Base-by-base conservation (phyloP, 2,797 vertebrate genomes). In the Hypotaenidia okinawae region DNA sequence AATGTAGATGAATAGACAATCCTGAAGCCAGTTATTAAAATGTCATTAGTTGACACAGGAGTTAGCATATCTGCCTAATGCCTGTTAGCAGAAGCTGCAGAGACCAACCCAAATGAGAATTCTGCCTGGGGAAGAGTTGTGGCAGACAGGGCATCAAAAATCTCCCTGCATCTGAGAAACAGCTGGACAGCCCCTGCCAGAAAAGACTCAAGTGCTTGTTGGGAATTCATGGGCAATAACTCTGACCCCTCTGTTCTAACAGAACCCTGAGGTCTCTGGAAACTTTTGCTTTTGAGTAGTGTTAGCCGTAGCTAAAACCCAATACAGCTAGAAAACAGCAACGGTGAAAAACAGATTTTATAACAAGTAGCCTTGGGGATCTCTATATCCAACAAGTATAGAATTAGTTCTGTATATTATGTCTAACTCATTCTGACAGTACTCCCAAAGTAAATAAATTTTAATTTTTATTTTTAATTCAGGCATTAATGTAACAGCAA, bases 21-120 rank as follows among this genome's bases (percentile, higher is more conserved):
- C 83, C 88, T 77, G 94, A 93, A 96, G 83, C 95, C 88, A 90
- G 92, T 92, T 96, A 96, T 96, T 96, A 96, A 94, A 93, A 95
- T 94, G 91, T 92, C 93, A 85, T 96, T 93, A 91, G 57, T 77
- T 94, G 93, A 94, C 91, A 93, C 43, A 90, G 90, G 94, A 96
- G 80, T 94, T 93, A 94, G 74, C 67, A 22, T 82, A 94, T 85
- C 87, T 91, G 84, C 77, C 75, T 91, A 52, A 74, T 85, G 74
- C 84, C 89, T 95, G 87, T 76, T 90, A 91, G 61, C 39, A 93
- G 91, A 94, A 94, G 88, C 89, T 82, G 61, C 76, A 62, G 85
- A 94, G 90, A 94, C 70, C 85, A 93, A 47, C 37, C 37, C 58
- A 74, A 82, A 89, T 30, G 77, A 84, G 67, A 94, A 82, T 70